phyloP scores from a whole-genome alignment of 2,113 vertebrate genomes.

The Columbina picui region DNA sequence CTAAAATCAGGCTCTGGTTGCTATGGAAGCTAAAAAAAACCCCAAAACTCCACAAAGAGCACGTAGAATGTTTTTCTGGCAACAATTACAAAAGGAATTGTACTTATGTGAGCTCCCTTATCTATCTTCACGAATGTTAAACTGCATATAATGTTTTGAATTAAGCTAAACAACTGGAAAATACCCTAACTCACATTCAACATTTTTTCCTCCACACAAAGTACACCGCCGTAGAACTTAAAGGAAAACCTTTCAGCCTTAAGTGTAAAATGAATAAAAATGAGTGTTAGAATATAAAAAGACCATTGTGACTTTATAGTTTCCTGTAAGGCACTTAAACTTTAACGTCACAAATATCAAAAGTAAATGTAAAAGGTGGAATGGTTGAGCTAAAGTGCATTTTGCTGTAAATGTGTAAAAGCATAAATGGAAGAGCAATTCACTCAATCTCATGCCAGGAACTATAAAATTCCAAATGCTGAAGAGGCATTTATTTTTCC shows the following conservation, averaged over 20 bases:
- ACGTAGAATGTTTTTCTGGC: not conserved
- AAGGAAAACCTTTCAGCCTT: not conserved
- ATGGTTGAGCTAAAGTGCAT: not conserved
- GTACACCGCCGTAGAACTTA: not conserved
- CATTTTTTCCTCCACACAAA: not conserved
- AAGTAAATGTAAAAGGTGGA: not conserved
- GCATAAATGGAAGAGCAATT: not conserved
- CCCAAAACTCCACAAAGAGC: not conserved
- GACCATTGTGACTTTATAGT: not conserved
- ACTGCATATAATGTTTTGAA: not conserved
- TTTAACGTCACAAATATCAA: not conserved
- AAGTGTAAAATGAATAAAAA: not conserved
- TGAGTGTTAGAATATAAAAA: not conserved
- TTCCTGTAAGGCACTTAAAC: not conserved
- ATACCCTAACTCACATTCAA: not conserved
- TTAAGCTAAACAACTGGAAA: not conserved
- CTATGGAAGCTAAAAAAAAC: constrained; percentile 26
- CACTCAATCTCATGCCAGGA: not conserved
- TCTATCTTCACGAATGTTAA: not conserved
- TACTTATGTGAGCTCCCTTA: not conserved
- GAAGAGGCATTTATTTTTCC: not conserved
- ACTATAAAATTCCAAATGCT: not conserved
- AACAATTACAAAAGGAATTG: not conserved
- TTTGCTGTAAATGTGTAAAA: not conserved
- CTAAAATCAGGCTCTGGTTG: not conserved